Conservation (phyloP, 2,797 vertebrate genomes). For the Champsocephalus esox region DNA sequence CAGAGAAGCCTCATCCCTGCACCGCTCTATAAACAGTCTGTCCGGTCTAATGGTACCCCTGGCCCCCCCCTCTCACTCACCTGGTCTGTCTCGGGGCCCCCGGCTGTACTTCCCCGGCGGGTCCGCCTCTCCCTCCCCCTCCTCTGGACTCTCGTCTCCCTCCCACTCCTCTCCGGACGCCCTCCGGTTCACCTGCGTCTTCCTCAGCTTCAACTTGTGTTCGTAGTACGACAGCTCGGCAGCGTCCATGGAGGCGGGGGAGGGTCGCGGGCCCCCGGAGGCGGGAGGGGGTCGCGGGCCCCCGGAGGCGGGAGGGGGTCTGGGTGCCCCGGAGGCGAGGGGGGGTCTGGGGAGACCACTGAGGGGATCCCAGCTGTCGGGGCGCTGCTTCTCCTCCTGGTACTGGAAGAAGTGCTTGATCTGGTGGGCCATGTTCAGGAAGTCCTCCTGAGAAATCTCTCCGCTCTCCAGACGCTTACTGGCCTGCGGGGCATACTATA, state of each 20-base stretch:
- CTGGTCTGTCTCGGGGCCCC: constrained; percentile 46
- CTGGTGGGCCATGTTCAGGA: constrained; percentile 94
- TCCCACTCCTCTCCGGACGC: constrained; percentile 70
- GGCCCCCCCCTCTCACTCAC: constrained; percentile 38
- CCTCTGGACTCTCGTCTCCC: constrained; percentile 62
- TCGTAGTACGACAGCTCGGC: constrained; percentile 94
- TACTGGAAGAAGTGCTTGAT: constrained; percentile 97
- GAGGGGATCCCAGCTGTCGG: constrained; percentile 84
- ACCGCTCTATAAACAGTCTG: no score
- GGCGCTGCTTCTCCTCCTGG: constrained; percentile 93
- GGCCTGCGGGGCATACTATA: constrained; percentile 81
- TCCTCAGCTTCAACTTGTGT: constrained; percentile 96
- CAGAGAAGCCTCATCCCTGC: no score
- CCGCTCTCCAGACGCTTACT: constrained; percentile 90
- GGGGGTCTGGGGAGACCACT: constrained; percentile 71
- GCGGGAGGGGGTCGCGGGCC: no score
- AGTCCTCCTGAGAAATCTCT: constrained; percentile 95
- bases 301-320: no score
- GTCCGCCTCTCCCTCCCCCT: not conserved
- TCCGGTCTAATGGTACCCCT: no score
- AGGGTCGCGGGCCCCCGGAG: constrained; percentile 12
- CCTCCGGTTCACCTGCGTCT: constrained; percentile 91
- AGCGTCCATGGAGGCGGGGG: constrained; percentile 73
- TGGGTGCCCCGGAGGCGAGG: constrained; percentile 3
- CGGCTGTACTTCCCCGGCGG: constrained; percentile 46